Conservation (phyloP, 2,797 vertebrate genomes). For the Rhinophrynus dorsalis region DNA sequence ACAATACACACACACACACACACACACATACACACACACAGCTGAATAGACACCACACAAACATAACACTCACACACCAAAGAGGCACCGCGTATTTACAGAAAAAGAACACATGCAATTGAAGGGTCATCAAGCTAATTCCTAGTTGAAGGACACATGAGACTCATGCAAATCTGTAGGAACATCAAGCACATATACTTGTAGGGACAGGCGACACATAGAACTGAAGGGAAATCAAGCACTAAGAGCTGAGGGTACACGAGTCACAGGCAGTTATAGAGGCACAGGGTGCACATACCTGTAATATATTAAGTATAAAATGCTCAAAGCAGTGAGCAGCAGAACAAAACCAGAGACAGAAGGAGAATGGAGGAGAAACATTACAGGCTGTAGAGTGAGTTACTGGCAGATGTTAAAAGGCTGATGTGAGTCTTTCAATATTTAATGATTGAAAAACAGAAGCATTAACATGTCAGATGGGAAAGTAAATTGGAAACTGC, state of each 20-base stretch:
- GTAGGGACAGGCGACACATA: too few relatives aligned
- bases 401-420: constrained; percentile 58
- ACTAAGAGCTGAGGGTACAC: neutral
- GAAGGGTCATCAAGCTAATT: too few relatives aligned
- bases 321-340: neutral
- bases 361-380: constrained; percentile 16
- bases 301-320: neutral
- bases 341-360: constrained; percentile 31
- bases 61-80: too few relatives aligned
- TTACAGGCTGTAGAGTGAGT: constrained; percentile 28
- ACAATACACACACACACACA: too few relatives aligned
- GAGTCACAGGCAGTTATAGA: too few relatives aligned
- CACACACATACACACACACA: too few relatives aligned
- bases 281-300: neutral
- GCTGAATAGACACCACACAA: too few relatives aligned
- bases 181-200: too few relatives aligned
- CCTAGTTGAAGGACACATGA: too few relatives aligned
- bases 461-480: constrained; percentile 61
- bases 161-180: too few relatives aligned
- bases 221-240: neutral
- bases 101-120: too few relatives aligned
- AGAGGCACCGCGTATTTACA: too few relatives aligned
- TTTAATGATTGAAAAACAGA: constrained; percentile 65
- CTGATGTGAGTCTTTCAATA: constrained; percentile 57
- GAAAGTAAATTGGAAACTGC: constrained; percentile 55